phyloP scores from a whole-genome alignment of 2,113 vertebrate species.

The Brienomyrus brachyistius region DNA sequence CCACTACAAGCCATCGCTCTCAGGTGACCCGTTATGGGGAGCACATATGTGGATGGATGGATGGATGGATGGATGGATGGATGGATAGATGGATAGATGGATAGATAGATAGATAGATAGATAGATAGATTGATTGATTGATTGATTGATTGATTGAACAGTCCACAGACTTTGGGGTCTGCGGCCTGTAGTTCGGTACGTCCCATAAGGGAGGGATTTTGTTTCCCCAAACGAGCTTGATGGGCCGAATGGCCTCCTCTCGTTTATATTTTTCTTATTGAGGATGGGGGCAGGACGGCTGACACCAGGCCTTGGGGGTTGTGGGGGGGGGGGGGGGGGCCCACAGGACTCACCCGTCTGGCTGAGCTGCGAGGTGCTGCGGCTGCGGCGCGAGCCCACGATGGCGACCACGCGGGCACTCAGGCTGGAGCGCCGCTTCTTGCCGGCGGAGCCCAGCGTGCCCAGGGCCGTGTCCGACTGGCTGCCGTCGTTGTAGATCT shows the following conservation, averaged over 20 bases:
- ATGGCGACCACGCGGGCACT: constrained; percentile 94
- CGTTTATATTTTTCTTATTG: too few species aligned
- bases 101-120: too few species aligned
- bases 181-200: too few species aligned
- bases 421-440: constrained; percentile 90
- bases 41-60: neutral
- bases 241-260: too few species aligned
- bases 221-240: too few species aligned
- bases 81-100: too few species aligned
- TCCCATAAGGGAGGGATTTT: too few species aligned
- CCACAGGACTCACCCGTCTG: constrained; percentile 77
- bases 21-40: neutral
- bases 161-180: neutral
- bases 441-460: constrained; percentile 76
- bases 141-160: neutral
- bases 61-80: neutral
- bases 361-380: constrained; percentile 93
- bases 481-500: constrained; percentile 94
- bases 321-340: neutral
- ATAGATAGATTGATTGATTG: too few species aligned
- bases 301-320: neutral
- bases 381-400: constrained; percentile 76
- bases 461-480: constrained; percentile 96
- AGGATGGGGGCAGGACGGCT: too few species aligned
- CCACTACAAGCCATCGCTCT: neutral